These are phyloP conservation scores for Dusona sp. DNA, from an alignment of 2,888 invertebrate species.

Conservation along the genomic window DNA sequence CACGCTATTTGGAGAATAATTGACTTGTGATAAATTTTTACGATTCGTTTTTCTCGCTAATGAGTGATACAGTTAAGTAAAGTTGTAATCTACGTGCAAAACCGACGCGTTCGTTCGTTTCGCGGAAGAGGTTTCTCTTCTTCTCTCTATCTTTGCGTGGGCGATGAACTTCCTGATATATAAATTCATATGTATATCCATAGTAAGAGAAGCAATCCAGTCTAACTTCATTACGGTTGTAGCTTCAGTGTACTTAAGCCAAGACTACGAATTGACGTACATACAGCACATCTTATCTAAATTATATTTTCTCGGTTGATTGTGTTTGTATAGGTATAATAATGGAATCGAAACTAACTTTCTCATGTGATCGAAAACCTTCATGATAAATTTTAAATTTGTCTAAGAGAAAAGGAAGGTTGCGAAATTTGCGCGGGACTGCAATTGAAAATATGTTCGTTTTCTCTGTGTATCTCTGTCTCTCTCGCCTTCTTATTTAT, in stretches of 20 bases:
- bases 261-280: conserved; percentile 52
- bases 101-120: conserved; percentile 12
- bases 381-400: not conserved
- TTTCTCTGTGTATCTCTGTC: conserved; percentile 21
- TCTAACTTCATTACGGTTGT: conserved; percentile 18
- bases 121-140: not conserved
- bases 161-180: conserved; percentile 58
- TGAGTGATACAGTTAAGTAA: not conserved
- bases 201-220: not conserved
- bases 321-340: conserved; percentile 26
- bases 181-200: not conserved
- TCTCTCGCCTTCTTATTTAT: conserved; percentile 3
- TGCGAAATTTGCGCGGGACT: not conserved
- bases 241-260: conserved; percentile 14
- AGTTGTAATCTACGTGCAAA: conserved; percentile 31
- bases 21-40: not conserved
- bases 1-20: not conserved
- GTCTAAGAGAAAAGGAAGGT: not conserved
- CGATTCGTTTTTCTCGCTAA: not conserved
- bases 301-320: conserved; percentile 41
- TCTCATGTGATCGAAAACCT: conserved; percentile 6
- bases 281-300: conserved; percentile 48
- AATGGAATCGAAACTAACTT: conserved; percentile 55
- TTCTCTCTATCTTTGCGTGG: conserved; percentile 25
- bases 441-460: not conserved